Conservation (phyloP, 2,113 vertebrate species). For the Brachionichthys hirsutus region DNA sequence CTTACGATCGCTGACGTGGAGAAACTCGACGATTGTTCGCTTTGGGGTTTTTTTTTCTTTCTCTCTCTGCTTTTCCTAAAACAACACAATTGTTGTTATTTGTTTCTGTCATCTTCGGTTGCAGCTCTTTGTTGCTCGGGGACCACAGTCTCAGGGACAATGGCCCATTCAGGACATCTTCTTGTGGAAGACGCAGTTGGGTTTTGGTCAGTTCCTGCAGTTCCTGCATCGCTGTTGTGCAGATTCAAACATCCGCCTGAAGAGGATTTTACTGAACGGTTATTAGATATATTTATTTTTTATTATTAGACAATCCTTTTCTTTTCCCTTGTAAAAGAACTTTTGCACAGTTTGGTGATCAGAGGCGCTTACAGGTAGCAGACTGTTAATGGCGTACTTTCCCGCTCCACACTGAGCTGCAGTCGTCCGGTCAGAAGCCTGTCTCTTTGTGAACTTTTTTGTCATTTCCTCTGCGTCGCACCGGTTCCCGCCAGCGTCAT, state of each 20-base stretch:
- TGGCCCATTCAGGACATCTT: conserved; percentile 48
- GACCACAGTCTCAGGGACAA: conserved; percentile 42
- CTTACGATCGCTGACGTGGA: conserved; percentile 41
- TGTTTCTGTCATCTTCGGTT: conserved; percentile 47
- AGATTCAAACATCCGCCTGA: conserved; percentile 34
- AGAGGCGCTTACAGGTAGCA: not conserved
- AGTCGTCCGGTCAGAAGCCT: not conserved
- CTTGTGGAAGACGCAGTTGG: conserved; percentile 21
- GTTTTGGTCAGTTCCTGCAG: conserved; percentile 39
- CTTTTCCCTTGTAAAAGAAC: not conserved
- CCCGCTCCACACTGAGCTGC: conserved; percentile 3
- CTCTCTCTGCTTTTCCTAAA: conserved; percentile 27
- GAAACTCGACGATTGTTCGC: conserved; percentile 37
- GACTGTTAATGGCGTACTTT: conserved; percentile 24
- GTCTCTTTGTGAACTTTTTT: conserved; percentile 9
- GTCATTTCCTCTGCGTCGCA: conserved; percentile 10
- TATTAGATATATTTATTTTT: not conserved
- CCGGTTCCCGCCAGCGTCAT: conserved; percentile 18
- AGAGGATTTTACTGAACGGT: not conserved
- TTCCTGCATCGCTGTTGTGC: conserved; percentile 23
- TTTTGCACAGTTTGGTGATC: not conserved
- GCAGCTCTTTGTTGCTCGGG: conserved; percentile 29
- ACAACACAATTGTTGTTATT: conserved; percentile 44
- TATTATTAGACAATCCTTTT: not conserved
- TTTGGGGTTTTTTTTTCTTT: conserved; percentile 26